These are phyloP conservation scores for Conchocele bisecta DNA, from an alignment of 2,888 invertebrate species.

Conservation along the genomic window DNA sequence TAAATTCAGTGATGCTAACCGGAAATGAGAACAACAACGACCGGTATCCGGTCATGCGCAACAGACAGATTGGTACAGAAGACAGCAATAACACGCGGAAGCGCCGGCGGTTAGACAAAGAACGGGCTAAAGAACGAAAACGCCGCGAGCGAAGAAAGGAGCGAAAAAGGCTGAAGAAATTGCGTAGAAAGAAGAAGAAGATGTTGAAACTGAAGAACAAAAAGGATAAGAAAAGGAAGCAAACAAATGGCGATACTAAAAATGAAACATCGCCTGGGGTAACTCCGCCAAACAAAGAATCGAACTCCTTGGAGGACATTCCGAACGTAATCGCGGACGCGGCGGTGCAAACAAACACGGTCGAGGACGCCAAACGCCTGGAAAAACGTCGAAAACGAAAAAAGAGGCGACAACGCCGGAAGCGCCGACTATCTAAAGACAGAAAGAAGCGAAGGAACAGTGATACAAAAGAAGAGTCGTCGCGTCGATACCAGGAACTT, in stretches of 20 bases:
- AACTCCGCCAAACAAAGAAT: too few species aligned
- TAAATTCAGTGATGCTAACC: slow-evolving; percentile 41
- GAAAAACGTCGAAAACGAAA: too few species aligned
- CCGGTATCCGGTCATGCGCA: slow-evolving; percentile 35
- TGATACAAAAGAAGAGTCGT: too few species aligned
- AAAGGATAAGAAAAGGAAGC: slow-evolving; percentile 47
- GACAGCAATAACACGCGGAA: slow-evolving; percentile 56
- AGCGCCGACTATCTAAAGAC: too few species aligned
- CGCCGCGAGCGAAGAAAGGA: slow-evolving; percentile 53
- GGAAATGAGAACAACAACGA: slow-evolving; percentile 20
- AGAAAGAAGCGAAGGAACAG: too few species aligned
- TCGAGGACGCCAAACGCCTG: too few species aligned
- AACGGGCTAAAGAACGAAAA: slow-evolving; percentile 48
- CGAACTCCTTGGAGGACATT: too few species aligned
- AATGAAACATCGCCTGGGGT: too few species aligned
- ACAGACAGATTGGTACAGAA: slow-evolving; percentile 42
- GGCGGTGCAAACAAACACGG: too few species aligned
- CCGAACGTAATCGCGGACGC: too few species aligned
- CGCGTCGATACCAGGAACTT: too few species aligned
- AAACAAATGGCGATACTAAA: not conserved
- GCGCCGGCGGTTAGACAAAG: slow-evolving; percentile 54
- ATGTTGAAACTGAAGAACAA: slow-evolving; percentile 36
- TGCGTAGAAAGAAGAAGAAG: slow-evolving; percentile 30
- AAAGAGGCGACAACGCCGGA: too few species aligned
- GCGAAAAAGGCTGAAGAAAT: slow-evolving; percentile 34